Conservation (phyloP, 2,797 vertebrate species). For the Coregonus sp. region DNA sequence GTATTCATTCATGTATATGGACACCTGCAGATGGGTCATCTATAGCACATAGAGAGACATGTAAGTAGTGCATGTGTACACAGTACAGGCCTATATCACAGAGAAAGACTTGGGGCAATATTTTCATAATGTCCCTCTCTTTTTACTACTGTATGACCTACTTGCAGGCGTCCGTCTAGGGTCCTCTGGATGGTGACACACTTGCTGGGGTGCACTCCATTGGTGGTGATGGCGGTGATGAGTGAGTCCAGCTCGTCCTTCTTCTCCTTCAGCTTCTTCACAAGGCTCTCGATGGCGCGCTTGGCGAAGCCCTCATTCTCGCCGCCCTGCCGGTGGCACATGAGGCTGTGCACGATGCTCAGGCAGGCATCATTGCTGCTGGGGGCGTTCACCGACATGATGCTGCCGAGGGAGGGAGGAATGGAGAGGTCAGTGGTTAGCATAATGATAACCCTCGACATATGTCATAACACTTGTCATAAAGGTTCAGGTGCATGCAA, state of each 20-base stretch:
- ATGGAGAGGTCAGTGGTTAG: neutral
- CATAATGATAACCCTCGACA: neutral
- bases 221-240: conserved; percentile 84
- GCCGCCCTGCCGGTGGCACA: conserved; percentile 86
- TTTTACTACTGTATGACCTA: conserved; percentile 33
- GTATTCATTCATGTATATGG: too few relatives aligned
- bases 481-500: neutral
- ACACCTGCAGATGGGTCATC: too few relatives aligned
- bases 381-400: conserved; percentile 77
- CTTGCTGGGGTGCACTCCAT: conserved; percentile 82
- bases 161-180: conserved; percentile 82
- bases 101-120: too few relatives aligned
- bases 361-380: conserved; percentile 82
- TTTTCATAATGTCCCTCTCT: neutral
- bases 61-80: too few relatives aligned
- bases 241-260: conserved; percentile 85
- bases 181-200: conserved; percentile 87
- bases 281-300: conserved; percentile 84
- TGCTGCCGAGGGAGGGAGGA: conserved; percentile 42
- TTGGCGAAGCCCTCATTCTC: conserved; percentile 84
- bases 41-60: too few relatives aligned
- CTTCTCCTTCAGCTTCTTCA: conserved; percentile 87
- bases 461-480: neutral
- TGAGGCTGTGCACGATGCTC: conserved; percentile 85
- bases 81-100: too few relatives aligned